Evolutionary conservation across 2,797 vertebrate genomes (phyloP), one percentile per base, ranked within the genome.

Genomic region (Steatocranus sp.): DNA sequence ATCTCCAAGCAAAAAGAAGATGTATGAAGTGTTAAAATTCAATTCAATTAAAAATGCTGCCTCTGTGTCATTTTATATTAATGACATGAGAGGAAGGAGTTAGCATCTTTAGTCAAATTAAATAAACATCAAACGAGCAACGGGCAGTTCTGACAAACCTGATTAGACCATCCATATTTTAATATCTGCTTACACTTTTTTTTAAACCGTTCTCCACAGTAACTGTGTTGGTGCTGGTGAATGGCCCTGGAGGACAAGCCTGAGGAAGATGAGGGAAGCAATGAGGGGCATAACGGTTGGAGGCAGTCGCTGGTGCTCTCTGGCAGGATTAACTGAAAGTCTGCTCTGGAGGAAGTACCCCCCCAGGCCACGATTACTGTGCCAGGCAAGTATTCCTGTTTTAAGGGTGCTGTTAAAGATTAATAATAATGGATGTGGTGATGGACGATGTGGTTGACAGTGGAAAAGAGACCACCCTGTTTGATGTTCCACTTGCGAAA

Each of bases 111-210:
- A 74, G 75, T 86, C 81, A 51, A 34, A 81, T 74, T 18, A 85
- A 79, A 91, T 88, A 48, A 88, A 53, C 76, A 41, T 91, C 88
- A 88, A 78, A 66, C 4, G 1, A 27, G 51, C 17, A 20, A 23
- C 8, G 3, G n/a, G 75, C 30, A 63, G 49, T 27, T 17, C 5
- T 73, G 78, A 83, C 80, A 20, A 30, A 12, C 75, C 50, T 11
- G n/a, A 89, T 80, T 78, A 79, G 17, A 78, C 2, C 46, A 20
- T 81, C 25, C 0, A 38, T 73, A 14, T 27, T 9, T 80, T 32
- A 43, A 75, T 41, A 43, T 25, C 56, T n/a, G 30, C 17, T 34
- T 17, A 17, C 34, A 14, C 5, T 0, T 41, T 23, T 66, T 43
- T 7, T 25, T 25, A 43, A 68, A 68, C 20, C 14, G 8, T 25